These are phyloP conservation scores for Drosophila greeni DNA, from an alignment of 2,888 invertebrate genomes.

Conservation along the genomic window DNA sequence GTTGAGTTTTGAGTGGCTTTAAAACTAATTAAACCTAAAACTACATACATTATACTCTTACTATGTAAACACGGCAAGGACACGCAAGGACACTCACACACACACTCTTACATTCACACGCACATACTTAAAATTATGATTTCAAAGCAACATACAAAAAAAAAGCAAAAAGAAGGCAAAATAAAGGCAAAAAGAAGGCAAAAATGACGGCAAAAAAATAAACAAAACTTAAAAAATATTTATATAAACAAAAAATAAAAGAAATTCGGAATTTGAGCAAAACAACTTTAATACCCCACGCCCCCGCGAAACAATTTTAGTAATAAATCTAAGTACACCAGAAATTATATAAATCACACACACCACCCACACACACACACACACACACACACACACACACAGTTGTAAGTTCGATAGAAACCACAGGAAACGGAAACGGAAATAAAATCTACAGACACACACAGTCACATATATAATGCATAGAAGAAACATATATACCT, in stretches of 20 bases:
- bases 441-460: slow-evolving; percentile 5
- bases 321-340: slow-evolving; percentile 47
- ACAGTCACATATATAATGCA: slow-evolving; percentile 21
- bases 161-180: neutral
- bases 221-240: slow-evolving; percentile 5
- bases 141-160: slow-evolving; percentile 10
- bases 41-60: slow-evolving; percentile 18
- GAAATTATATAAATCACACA: slow-evolving; percentile 30
- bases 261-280: slow-evolving; percentile 4
- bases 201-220: neutral
- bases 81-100: slow-evolving; percentile 10
- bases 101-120: slow-evolving; percentile 20
- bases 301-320: slow-evolving; percentile 43
- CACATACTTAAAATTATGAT: slow-evolving; percentile 29
- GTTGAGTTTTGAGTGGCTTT: slow-evolving; percentile 41
- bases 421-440: slow-evolving; percentile 11
- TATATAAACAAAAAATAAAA: slow-evolving; percentile 2
- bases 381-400: slow-evolving; percentile 6
- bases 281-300: neutral
- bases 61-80: slow-evolving; percentile 3
- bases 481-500: slow-evolving; percentile 23
- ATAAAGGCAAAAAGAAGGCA: too few species aligned
- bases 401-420: slow-evolving; percentile 12
- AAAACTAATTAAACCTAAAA: slow-evolving; percentile 35
- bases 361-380: neutral